A percentile compares a stretch with the other conserved stretches of the same genome.
phyloP scores from a whole-genome alignment of 2,888 invertebrate genomes.

The Caenorhabditis angaria region DNA sequence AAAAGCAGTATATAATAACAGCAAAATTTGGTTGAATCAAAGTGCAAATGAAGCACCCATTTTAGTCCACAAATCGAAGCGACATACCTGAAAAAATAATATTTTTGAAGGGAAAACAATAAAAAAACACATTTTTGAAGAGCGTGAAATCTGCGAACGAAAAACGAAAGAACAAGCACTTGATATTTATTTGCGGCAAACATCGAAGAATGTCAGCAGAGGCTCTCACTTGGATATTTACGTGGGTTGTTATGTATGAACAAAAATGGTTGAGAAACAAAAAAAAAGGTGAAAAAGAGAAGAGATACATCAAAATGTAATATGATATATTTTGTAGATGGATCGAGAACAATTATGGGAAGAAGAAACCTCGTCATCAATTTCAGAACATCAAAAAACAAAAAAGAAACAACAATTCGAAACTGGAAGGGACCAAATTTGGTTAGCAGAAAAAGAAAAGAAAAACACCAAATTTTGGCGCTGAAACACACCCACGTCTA shows the following conservation, averaged over 20 bases:
- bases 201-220: slow-evolving; percentile 6
- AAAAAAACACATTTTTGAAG: background rate
- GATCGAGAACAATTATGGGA: slow-evolving; percentile 15
- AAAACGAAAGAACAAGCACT: slow-evolving; percentile 2
- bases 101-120: background rate
- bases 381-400: no score
- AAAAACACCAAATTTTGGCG: no score
- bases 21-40: slow-evolving; percentile 13
- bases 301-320: slow-evolving; percentile 28
- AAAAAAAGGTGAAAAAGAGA: background rate
- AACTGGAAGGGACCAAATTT: no score
- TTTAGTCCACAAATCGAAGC: slow-evolving; percentile 34
- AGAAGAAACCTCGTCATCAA: slow-evolving; percentile 15
- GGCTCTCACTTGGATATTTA: slow-evolving; percentile 20
- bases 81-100: slow-evolving; percentile 27
- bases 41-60: slow-evolving; percentile 22
- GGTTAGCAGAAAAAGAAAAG: no score
- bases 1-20: slow-evolving; percentile 23
- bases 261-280: background rate
- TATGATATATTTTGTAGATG: slow-evolving; percentile 28
- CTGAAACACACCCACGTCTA: no score
- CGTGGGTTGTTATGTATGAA: slow-evolving; percentile 18
- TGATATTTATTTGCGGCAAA: slow-evolving; percentile 16
- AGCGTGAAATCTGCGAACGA: background rate
- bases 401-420: no score